Evolutionary conservation across 2,888 invertebrate genomes (phyloP).

Genomic region (Syritta pipiens): DNA sequence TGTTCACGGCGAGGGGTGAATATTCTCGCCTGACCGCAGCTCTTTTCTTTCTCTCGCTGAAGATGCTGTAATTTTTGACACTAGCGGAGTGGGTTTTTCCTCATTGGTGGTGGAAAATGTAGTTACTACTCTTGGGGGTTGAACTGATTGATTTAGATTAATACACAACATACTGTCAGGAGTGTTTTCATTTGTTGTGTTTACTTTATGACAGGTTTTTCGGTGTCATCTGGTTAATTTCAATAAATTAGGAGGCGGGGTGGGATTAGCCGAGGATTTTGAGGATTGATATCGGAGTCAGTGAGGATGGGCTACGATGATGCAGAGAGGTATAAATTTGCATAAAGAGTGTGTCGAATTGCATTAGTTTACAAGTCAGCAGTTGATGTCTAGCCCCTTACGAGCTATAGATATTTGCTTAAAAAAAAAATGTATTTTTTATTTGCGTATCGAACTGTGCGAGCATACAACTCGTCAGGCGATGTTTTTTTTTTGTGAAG

Average conservation of each 20-base stretch:
- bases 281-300: too few relatives aligned
- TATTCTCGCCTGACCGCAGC: conserved; percentile 23
- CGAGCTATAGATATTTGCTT: too few relatives aligned
- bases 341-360: too few relatives aligned
- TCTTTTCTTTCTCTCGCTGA: conserved; percentile 9
- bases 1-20: conserved; percentile 28
- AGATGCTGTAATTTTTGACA: conserved; percentile 60
- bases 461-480: too few relatives aligned
- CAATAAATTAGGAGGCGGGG: conserved; percentile 1
- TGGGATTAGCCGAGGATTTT: background rate
- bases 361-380: too few relatives aligned
- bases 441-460: too few relatives aligned
- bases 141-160: conserved; percentile 67
- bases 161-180: conserved; percentile 50
- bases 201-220: background rate
- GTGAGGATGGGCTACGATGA: too few relatives aligned
- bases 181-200: conserved; percentile 7
- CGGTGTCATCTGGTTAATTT: conserved; percentile 36
- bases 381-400: too few relatives aligned
- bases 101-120: background rate
- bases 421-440: too few relatives aligned
- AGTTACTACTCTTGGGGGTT: conserved; percentile 49
- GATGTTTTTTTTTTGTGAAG: too few relatives aligned
- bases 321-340: too few relatives aligned
- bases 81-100: conserved; percentile 28